Percentiles rank a stretch among this genome's conserved stretches.
phyloP scores from a whole-genome alignment of 1,140 invertebrate species.

The Ceratina calcarata region DNA sequence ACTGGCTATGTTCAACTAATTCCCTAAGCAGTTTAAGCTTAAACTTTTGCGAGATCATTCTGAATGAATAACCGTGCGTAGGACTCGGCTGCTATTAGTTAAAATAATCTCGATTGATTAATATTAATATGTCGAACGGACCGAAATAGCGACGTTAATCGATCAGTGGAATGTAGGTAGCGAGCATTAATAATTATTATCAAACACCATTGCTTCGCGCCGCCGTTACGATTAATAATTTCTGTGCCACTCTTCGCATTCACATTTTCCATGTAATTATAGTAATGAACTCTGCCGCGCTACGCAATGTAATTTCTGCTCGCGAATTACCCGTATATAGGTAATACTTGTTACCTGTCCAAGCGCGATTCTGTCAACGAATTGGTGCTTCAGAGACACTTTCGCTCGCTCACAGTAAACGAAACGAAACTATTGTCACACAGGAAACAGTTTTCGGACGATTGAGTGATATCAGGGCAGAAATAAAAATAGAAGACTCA shows the following conservation, averaged over 20 bases:
- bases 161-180: not conserved
- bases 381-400: not conserved
- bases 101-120: constrained; percentile 45
- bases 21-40: constrained; percentile 12
- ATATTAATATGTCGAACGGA: not conserved
- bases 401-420: not conserved
- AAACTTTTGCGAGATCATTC: too few species aligned
- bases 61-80: not conserved
- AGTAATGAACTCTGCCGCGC: constrained; percentile 10
- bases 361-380: too few species aligned
- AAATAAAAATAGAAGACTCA: constrained; percentile 54
- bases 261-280: constrained; percentile 29
- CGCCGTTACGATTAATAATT: constrained; percentile 23
- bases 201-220: constrained; percentile 5
- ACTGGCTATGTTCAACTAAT: constrained; percentile 17
- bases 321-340: not conserved
- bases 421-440: too few species aligned
- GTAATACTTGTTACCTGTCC: not conserved
- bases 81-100: constrained; percentile 35
- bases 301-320: constrained; percentile 19
- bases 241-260: constrained; percentile 10
- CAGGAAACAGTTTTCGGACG: not conserved
- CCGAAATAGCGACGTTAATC: not conserved
- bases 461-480: not conserved
- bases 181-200: constrained; percentile 44